Evolutionary conservation across 2,888 invertebrate species (phyloP), one percentile per base, ranked within the genome.

Genomic region (Drosophila histrio): DNA sequence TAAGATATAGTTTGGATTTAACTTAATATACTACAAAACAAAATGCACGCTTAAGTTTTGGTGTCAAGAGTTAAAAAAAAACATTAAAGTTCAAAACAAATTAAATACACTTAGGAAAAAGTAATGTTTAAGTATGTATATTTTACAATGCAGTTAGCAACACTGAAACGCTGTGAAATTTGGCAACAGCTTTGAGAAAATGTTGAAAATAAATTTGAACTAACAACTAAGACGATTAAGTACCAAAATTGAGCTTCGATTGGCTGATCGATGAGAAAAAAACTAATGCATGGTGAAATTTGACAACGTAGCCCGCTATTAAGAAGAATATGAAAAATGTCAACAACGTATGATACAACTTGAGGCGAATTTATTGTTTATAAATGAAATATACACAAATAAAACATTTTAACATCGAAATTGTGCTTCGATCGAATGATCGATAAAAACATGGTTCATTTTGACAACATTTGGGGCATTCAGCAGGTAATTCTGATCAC

Each of bases 61-160:
- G 15, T 39, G 19, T 39, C 11, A 26, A 15, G 26, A 41, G 11
- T n/a, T 6, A 49, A 56, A 50, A 26, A 53, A 21, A 32, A 38
- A 44, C 3, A 22, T 24, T 13, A 15, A 8, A 47, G 41, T 17
- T 5, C 6, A 30, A 79, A 41, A 30, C 0, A 57, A 39, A 36
- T 11, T 22, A 47, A 63, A 38, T 44, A 79, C 70, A 70, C 26
- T 68, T 46, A 58, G 54, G 62, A 36, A 49, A 50, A 49, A 30
- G 19, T 54, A 52, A 21, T 49, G 21, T 30, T 38, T 3, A 17
- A 17, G 7, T 54, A 64, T 74, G 77, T 24, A 28, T 79, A 77
- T 73, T 60, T 52, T 83, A 80, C 80, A 80, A 76, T 79, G 80
- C 72, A 13, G 32, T 36, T 44, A 13, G 28, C 41, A 53, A 54